Evolutionary conservation across 2,113 vertebrate genomes (phyloP), one percentile per base, ranked within the genome.

Genomic region (Shinisaurus crocodilurus): DNA sequence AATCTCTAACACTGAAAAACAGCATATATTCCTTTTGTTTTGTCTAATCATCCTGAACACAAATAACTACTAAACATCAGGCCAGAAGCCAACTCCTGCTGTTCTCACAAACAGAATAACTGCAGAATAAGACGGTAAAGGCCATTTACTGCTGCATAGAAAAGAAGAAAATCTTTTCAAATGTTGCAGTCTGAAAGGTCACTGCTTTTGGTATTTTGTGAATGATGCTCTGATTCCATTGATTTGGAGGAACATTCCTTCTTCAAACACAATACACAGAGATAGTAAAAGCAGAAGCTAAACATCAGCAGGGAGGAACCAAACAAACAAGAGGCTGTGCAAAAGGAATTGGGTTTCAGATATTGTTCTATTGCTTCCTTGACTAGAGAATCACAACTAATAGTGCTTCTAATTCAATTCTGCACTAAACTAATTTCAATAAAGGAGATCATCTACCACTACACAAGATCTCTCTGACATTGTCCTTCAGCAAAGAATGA

Each of bases 371-470:
- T 37, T 86, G 50, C 70, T 1, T n/a, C 8, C 63, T 54, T 83
- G 81, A 89, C 0, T 13, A 79, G 88, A 63, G 50, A 93, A 1
- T 25, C 87, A 16, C 40, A 82, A 29, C 9, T 91, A 91, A 89
- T 85, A 90, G n/a, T 5, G 67, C 16, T 84, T 79, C 92, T 90
- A 60, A 18, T 93, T 8, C 23, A 65, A n/a, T 89, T 50, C 82
- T 92, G 74, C 88, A 63, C 65, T 91, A 45, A 79, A 65, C 48
- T 72, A 60, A 83, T 86, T 93, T 93, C 92, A 85, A 34, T 45
- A 45, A 50, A 85, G 45, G 60, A 60, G 82, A 82, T 27, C 27
- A 48, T 27, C 34, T 69, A 25, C 3, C 1, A 1, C 85, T 2
- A 77, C 3, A 80, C 4, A 88, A 79, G 18, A 50, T 92, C 83